phyloP scores from a whole-genome alignment of 1,140 invertebrate genomes.

The Lasioglossum baleicum region DNA sequence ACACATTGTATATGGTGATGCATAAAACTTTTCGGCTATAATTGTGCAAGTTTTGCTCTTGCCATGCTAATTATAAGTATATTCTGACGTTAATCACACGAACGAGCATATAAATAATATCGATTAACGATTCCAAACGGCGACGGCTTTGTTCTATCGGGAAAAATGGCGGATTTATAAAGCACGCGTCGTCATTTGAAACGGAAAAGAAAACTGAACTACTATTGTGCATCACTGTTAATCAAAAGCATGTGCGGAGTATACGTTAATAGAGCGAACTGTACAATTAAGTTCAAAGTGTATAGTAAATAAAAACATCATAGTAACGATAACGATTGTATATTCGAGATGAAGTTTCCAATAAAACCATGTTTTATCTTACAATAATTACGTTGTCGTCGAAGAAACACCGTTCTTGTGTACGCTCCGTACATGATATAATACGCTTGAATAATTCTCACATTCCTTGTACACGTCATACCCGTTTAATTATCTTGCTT shows the following conservation, averaged over 20 bases:
- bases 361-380: background rate
- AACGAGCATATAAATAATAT: background rate
- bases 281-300: background rate
- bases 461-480: background rate
- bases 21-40: slow-evolving; percentile 2
- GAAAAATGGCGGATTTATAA: background rate
- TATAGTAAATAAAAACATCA: background rate
- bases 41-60: background rate
- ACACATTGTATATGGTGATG: slow-evolving; percentile 3
- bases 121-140: background rate
- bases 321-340: background rate
- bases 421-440: slow-evolving; percentile 8
- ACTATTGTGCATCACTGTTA: slow-evolving; percentile 9
- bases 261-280: background rate
- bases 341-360: background rate
- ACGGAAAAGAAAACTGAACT: background rate
- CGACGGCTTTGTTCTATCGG: background rate
- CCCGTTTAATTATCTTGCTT: background rate
- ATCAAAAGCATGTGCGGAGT: slow-evolving; percentile 13
- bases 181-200: background rate
- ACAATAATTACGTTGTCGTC: background rate
- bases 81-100: background rate
- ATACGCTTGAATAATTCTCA: slow-evolving; percentile 18
- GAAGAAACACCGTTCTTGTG: background rate
- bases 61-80: background rate